Base-by-base conservation (phyloP, 2,113 vertebrate genomes). In the Callaeas wilsoni region DNA sequence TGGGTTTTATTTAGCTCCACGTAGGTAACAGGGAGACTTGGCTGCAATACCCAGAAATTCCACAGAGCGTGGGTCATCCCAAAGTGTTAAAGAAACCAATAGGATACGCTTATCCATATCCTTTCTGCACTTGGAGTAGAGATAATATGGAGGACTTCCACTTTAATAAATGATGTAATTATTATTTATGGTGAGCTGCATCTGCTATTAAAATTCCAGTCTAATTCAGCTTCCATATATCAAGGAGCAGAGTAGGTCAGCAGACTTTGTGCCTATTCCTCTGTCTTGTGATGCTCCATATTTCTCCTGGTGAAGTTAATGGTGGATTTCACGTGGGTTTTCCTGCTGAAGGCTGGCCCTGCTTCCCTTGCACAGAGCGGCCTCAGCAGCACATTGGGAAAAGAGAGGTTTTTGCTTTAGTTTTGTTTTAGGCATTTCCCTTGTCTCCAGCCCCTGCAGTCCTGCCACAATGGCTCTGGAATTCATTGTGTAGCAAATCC, bases 371-470 rank as follows among this genome's bases (percentile, higher is more conserved):
- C 27, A 2, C 1, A 1, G 12, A 30, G 13, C 6, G 3, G 47
- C 85, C 87, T 53, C 35, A 3, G 35, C 41, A 89, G 65, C 62
- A 59, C 74, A 1, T 16, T 29, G 76, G n/a, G 57, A 13, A 33
- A 59, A 12, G 25, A 16, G n/a, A 13, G 4, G 0, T 1, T 29
- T 42, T 56, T n/a, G 57, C 65, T 79, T 33, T 15, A 3, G 46
- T 55, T 56, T 32, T 53, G 23, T 37, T 90, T 46, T 9, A 5
- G 73, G 68, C 27, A 9, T 82, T 84, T 71, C 37, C 27, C 26
- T 84, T 74, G 42, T 60, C 70, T 89, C 33, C 49, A 33, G 6
- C 35, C 37, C 42, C 74, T 76, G 47, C 77, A 44, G 56, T 21
- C 37, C 64, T 69, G 73, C 69, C 65, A 30, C 85, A 91, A 49